These are phyloP conservation scores for Axea sp. DNA, from an alignment of 2,888 invertebrate genomes.

Conservation along the genomic window DNA sequence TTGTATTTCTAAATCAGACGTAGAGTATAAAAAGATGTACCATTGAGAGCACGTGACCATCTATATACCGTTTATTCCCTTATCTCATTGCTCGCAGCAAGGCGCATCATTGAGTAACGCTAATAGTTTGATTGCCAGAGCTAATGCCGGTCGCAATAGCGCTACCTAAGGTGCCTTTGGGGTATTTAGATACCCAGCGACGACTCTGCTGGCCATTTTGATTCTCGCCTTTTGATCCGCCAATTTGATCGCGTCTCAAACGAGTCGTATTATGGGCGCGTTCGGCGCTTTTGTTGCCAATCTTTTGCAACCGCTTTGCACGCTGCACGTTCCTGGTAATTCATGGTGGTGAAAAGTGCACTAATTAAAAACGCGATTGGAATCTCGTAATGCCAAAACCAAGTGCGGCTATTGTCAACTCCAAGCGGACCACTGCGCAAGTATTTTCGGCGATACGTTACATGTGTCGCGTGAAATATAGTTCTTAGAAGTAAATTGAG, in stretches of 20 bases:
- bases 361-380: conserved; percentile 27
- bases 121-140: conserved; percentile 69
- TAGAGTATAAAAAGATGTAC: conserved; percentile 7
- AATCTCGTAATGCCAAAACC: conserved; percentile 40
- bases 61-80: conserved; percentile 26
- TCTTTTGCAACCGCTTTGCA: conserved; percentile 32
- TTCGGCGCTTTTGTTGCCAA: conserved; percentile 62
- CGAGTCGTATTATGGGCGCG: conserved; percentile 46
- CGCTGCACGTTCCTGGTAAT: conserved; percentile 16
- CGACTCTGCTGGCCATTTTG: conserved; percentile 55
- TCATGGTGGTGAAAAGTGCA: conserved; percentile 35
- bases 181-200: conserved; percentile 61
- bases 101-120: conserved; percentile 66
- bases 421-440: conserved; percentile 37
- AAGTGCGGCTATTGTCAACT: conserved; percentile 48
- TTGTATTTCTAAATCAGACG: conserved; percentile 7
- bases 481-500: no score
- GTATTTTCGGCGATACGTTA: no score
- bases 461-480: no score
- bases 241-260: conserved; percentile 57
- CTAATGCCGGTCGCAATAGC: conserved; percentile 69
- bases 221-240: conserved; percentile 53
- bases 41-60: conserved; percentile 7
- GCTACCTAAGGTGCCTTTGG: conserved; percentile 71
- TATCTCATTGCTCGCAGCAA: conserved; percentile 41